Evolutionary conservation across 2,113 vertebrate species (phyloP), one percentile per base, ranked within the genome.

Genomic region (Rhabdomys dilectus): DNA sequence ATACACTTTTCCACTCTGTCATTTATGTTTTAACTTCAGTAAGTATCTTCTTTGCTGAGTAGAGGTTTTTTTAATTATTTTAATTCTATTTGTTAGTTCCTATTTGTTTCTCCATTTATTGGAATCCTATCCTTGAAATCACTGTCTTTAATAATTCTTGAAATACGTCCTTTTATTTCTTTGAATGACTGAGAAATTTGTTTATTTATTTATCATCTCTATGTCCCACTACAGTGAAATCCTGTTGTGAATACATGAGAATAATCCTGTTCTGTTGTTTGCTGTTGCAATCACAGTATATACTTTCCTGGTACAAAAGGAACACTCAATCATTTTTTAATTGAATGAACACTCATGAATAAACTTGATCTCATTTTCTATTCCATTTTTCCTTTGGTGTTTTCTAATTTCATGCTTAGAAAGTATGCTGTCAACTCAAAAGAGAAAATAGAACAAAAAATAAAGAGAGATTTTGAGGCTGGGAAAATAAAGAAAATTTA

Each of bases 341-440:
- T 82, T 78, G 51, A 91, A 88, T 73, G 36, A 91, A 91, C 42
- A 58, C 89, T 45, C 82, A 95, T 48, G 45, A 95, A 89, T 75
- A 24, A 96, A 81, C 58, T 39, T 70, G 42, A 45, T 34, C 60
- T 56, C 21, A n/a, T 42, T 70, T 92, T 93, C 29, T 34, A 31
- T 29, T 48, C 51, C 24, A 45, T 53, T 56, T 81, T 81, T 21
- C 36, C 56, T 89, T 56, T 84, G 45, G 84, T 62, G 91, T 85
- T 31, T 88, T 45, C 31, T 48, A n/a, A 60, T 91, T 66, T 82
- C 36, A 58, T 91, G 48, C 22, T 45, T 95, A 1, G 24, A 92
- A 96, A 45, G n/a, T 80, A 51, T 86, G 24, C 36, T 86, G 15
- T 73, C 15, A 73, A 86, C 34, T 58, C 70, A 36, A 75, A 34